Conservation (phyloP, 2,888 invertebrate species). For the Troilus luridus region DNA sequence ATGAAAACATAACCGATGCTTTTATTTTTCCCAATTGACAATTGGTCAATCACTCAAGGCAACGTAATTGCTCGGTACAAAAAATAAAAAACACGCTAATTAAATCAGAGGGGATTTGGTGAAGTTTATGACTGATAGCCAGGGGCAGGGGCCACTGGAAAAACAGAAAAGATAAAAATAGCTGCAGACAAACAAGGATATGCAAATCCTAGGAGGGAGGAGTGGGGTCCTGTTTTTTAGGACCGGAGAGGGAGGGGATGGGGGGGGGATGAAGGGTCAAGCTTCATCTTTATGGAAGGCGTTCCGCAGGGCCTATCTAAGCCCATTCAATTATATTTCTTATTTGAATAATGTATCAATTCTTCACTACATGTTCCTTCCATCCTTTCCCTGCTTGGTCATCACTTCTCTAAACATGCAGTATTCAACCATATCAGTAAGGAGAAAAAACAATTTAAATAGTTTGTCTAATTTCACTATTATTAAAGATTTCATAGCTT, state of each 20-base stretch:
- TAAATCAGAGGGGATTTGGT: conserved; percentile 10
- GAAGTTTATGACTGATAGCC: conserved; percentile 39
- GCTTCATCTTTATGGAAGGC: conserved; percentile 38
- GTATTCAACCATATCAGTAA: neutral
- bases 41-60: conserved; percentile 28
- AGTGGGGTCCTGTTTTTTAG: conserved; percentile 27
- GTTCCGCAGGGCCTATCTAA: neutral
- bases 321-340: conserved; percentile 42
- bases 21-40: neutral
- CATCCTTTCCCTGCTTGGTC: neutral
- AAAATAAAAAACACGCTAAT: conserved; percentile 17
- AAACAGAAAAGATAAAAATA: conserved; percentile 46
- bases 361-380: conserved; percentile 19
- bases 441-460: neutral
- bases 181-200: conserved; percentile 49
- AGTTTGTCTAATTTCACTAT: too few relatives aligned
- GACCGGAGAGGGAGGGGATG: neutral
- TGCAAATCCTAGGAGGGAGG: conserved; percentile 44
- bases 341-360: conserved; percentile 20
- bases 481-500: too few relatives aligned
- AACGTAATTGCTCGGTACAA: neutral
- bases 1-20: conserved; percentile 6
- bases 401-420: neutral
- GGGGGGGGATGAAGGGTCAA: conserved; percentile 17
- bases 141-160: neutral